Evolutionary conservation across 2,888 invertebrate species (phyloP), one percentile per base, ranked within the genome.

Genomic region (Drosophila parthenogenetica): DNA sequence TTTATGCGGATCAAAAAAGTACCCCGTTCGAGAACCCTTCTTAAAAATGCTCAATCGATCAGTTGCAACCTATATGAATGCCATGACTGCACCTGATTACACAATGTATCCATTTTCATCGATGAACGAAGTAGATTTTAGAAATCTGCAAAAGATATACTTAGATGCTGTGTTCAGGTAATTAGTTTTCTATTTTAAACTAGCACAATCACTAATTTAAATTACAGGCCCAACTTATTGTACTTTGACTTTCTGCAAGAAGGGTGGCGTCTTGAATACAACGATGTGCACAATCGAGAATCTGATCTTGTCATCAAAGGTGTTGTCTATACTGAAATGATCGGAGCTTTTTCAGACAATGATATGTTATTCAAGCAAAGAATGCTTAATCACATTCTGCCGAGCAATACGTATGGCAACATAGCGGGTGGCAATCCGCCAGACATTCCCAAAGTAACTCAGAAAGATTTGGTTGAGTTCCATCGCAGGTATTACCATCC

Each of bases 241-340:
- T 94, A 96, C 81, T 90, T 96, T 51, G 98, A 99, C 92, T 99
- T 98, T 83, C 93, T 95, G 68, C 98, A 98, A 93, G 98, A 99
- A 93, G 98, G 98, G 2, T 99, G 98, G 98, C 93, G 98, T 68
- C 92, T 99, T 17, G 98, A 98, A 89, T 96, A 98, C 91, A 92
- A 94, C 11, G 94, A 96, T 80, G 92, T 96, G 0, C 93, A 94
- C n/a, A 95, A 98, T 87, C 93, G 93, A 64, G 93, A 93, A 0
- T 96, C 97, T 0, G 95, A 96, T 0, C 93, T 98, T 39, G 93
- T 94, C 1, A 95, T 98, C 64, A 98, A 98, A 93, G 98, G 98
- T 2, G 97, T 99, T 11, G 98, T 99, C 0, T 98, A 97, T 89
- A 99, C 99, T 93, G 98, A 99, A 93, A 99, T 99, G 98, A 99